A percentile compares a stretch with the other conserved stretches of the same genome.
Conservation (phyloP, 2,888 invertebrate species). For the Nomada fabriciana region DNA sequence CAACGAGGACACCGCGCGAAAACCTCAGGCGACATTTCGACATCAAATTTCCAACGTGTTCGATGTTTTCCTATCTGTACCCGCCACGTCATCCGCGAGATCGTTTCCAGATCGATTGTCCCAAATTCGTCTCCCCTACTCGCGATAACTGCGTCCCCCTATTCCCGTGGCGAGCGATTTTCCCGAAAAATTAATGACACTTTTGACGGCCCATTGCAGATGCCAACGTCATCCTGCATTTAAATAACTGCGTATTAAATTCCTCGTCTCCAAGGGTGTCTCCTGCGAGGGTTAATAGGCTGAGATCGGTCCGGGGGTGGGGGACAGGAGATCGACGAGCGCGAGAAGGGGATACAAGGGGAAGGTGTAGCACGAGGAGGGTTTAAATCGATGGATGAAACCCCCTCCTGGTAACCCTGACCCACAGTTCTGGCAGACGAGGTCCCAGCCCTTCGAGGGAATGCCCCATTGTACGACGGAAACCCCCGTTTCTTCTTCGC, state of each 20-base stretch:
- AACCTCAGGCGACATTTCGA: neutral
- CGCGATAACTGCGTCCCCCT: neutral
- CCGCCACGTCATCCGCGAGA: neutral
- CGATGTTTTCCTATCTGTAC: neutral
- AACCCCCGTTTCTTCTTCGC: conserved; percentile 44
- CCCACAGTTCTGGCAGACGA: conserved; percentile 76
- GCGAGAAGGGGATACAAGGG: conserved; percentile 2
- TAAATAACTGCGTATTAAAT: conserved; percentile 77
- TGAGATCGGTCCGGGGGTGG: conserved; percentile 36
- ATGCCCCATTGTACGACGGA: conserved; percentile 72
- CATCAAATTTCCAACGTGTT: neutral
- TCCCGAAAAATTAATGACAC: conserved; percentile 9
- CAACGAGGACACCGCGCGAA: neutral
- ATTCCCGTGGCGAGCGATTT: neutral
- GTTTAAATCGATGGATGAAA: conserved; percentile 66
- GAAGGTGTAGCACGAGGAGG: conserved; percentile 34
- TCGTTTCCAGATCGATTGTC: neutral
- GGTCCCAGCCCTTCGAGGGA: conserved; percentile 76
- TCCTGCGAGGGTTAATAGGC: conserved; percentile 50
- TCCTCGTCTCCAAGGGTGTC: conserved; percentile 46
- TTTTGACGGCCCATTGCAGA: conserved; percentile 17
- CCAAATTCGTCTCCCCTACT: neutral
- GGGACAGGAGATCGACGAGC: neutral
- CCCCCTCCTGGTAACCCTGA: conserved; percentile 78
- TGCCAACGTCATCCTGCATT: conserved; percentile 61